Evolutionary conservation across 2,797 vertebrate genomes (phyloP).

Genomic region (Diplodus sargus): DNA sequence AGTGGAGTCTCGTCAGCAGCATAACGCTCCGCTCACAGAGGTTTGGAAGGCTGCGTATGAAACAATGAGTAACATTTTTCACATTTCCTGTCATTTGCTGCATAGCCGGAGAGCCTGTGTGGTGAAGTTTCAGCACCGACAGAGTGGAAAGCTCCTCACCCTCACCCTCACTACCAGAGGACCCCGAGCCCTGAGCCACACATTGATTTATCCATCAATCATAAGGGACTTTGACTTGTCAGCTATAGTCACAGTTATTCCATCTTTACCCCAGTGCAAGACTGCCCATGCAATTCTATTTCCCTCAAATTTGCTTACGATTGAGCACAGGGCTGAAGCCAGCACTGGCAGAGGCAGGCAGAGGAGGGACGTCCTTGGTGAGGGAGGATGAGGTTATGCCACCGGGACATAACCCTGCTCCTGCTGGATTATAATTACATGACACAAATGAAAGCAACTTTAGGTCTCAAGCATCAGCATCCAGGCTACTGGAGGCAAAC

Average conservation of each 20-base stretch:
- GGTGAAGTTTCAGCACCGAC: conserved; percentile 64
- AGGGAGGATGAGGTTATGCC: not conserved
- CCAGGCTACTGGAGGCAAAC: conserved; percentile 9
- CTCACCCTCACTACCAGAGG: not conserved
- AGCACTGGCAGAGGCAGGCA: conserved; percentile 9
- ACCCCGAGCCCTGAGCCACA: conserved; percentile 9
- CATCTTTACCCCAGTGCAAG: conserved; percentile 11
- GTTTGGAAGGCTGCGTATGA: conserved; percentile 13
- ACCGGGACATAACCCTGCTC: not conserved
- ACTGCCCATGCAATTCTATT: not conserved
- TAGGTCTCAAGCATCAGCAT: not conserved
- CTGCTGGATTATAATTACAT: not conserved
- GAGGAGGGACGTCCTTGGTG: not conserved
- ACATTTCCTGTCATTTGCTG: conserved; percentile 20
- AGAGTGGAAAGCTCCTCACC: conserved; percentile 61
- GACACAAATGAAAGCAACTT: conserved; percentile 5
- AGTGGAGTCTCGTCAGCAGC: not conserved
- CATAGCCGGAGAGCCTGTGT: not conserved
- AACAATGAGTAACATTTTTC: not conserved
- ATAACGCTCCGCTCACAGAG: not conserved
- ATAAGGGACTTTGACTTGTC: conserved; percentile 24
- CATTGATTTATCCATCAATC: conserved; percentile 38
- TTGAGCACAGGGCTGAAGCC: conserved; percentile 24
- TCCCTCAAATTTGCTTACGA: conserved; percentile 2
- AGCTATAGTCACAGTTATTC: conserved; percentile 19